Evolutionary conservation across 2,797 vertebrate species (phyloP), one percentile per base, ranked within the genome.

Genomic region (Liparis tanakae): DNA sequence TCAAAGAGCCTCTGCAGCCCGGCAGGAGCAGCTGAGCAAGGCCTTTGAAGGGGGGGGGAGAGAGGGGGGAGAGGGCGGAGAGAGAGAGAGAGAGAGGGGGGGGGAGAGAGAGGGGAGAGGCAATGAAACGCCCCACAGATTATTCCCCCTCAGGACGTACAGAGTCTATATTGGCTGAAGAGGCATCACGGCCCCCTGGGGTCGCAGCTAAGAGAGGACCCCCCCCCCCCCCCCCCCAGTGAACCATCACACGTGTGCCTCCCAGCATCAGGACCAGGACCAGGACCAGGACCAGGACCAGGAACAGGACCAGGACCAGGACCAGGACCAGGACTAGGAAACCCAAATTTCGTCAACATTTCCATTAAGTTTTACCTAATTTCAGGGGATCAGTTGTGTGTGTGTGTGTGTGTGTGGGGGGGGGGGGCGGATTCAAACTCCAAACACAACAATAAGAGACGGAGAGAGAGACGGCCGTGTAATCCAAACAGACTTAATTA

Each of bases 91-190:
- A 70, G 58, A 73, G 37, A 4, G 78, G 25, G 25, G 25, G 25
- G n/a, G n/a, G n/a, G n/a, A 9, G 78, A 85, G 78, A 72, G 79
- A 81, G 72, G 76, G 86, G 89, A 87, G 85, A 87, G 87, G 87
- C 92, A 94, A 94, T 92, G 87, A 94, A 94, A 93, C 91, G 83
- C 90, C 93, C 93, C 79, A 85, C 89, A 90, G 91, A 89, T 92
- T 89, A 79, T 95, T 94, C 89, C 90, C 94, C 94, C 93, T 92
- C 78, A 93, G 93, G 93, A 94, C 68, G 90, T 92, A 93, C 91
- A 88, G 85, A 82, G 84, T 91, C 91, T 88, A 88, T 87, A 92
- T 90, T 94, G 93, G 93, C 92, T 92, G 87, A 84, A 87, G 25
- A 2, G 25, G 88, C 84, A 90, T 84, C 85, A 88, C 81, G 86